Evolutionary conservation across 2,113 vertebrate genomes (phyloP).

Genomic region (Amphiprion ocellaris): DNA sequence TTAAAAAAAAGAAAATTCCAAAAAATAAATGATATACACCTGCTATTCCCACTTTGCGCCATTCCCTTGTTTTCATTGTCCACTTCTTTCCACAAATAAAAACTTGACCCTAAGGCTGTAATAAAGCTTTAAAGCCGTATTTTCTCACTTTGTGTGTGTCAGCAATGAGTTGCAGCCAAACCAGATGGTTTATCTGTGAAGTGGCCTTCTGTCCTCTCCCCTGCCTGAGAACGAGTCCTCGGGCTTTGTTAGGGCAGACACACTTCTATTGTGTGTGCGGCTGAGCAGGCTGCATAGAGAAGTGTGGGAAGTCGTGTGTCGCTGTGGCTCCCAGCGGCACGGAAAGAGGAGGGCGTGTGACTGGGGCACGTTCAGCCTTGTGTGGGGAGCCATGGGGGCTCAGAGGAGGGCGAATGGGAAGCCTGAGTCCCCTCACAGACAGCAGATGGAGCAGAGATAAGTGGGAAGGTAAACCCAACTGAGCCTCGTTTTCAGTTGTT

Average conservation of each 20-base stretch:
- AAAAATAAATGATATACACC: not conserved
- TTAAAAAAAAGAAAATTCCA: not conserved
- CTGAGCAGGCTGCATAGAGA: slow-evolving; percentile 69
- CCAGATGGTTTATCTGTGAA: slow-evolving; percentile 73
- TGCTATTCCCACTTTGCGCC: too few species aligned
- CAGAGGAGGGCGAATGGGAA: slow-evolving; percentile 39
- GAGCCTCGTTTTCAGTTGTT: not conserved
- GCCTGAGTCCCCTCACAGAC: slow-evolving; percentile 54
- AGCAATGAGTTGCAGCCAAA: slow-evolving; percentile 35
- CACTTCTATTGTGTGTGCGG: slow-evolving; percentile 77
- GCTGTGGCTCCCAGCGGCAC: slow-evolving; percentile 74
- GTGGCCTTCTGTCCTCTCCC: slow-evolving; percentile 46
- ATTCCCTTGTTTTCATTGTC: too few species aligned
- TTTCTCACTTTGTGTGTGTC: slow-evolving; percentile 5
- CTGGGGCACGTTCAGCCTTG: slow-evolving; percentile 63
- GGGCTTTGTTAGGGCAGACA: slow-evolving; percentile 74
- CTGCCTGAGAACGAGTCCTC: slow-evolving; percentile 69
- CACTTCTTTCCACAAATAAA: too few species aligned
- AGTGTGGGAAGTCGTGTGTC: slow-evolving; percentile 86
- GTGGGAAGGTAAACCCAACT: slow-evolving; percentile 46
- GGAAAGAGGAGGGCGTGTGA: slow-evolving; percentile 75
- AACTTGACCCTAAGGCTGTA: not conserved
- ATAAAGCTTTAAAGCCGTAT: slow-evolving; percentile 2
- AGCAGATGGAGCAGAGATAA: slow-evolving; percentile 64
- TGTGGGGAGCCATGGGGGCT: slow-evolving; percentile 51